Percentiles rank a stretch among this genome's conserved stretches.
Conservation (phyloP, 2,113 vertebrate genomes). For the Gopherus evgoodei region DNA sequence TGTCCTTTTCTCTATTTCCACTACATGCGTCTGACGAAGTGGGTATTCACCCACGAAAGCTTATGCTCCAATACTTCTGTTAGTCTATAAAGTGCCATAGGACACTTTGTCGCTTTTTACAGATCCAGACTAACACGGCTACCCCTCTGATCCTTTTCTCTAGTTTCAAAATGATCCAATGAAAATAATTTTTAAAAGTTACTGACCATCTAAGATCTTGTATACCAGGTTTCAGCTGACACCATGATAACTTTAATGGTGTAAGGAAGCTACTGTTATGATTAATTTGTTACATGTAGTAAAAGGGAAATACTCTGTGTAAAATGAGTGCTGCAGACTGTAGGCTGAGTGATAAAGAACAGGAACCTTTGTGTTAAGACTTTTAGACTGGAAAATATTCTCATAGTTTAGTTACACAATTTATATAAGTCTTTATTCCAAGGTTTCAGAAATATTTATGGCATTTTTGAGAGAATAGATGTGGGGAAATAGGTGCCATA, state of each 20-base stretch:
- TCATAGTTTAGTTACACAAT: background rate
- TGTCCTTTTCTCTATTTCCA: background rate
- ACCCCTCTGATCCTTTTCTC: background rate
- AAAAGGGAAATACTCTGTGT: background rate
- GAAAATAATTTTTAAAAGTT: background rate
- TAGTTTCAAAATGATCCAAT: background rate
- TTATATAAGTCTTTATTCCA: background rate
- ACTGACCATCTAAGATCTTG: background rate
- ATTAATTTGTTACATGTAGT: background rate
- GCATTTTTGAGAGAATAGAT: conserved; percentile 64
- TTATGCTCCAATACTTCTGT: too few relatives aligned
- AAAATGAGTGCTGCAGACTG: background rate
- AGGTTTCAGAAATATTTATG: background rate
- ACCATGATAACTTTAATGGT: background rate
- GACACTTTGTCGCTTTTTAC: too few relatives aligned
- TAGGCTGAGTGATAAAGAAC: background rate
- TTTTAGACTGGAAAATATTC: background rate
- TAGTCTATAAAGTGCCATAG: too few relatives aligned
- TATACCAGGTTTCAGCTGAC: background rate
- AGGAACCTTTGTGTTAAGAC: background rate
- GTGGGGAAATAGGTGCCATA: conserved; percentile 74
- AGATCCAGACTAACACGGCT: too few relatives aligned
- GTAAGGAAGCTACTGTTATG: background rate
- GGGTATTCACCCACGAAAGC: too few relatives aligned
- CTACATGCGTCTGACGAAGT: too few relatives aligned